Evolutionary conservation across 64 coral and sea anemone genomes (phyloP), one percentile per base, ranked within the genome.

Genomic region (Exaiptasia diaphana): DNA sequence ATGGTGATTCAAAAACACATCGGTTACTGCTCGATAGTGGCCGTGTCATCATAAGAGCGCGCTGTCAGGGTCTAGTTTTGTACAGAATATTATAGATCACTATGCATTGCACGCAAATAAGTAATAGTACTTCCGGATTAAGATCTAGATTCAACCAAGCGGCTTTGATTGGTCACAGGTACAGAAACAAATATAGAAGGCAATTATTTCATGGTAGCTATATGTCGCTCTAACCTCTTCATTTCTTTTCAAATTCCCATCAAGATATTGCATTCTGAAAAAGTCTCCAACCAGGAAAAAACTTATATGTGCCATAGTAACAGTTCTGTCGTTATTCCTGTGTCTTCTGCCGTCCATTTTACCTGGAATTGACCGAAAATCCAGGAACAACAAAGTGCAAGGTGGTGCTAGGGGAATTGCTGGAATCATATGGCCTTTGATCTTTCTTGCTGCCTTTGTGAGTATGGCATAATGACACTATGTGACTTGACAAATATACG

Each of bases 401-500:
- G 90, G 90, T 22, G 90, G 84, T 17, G 90, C 90, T 2, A 83
- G 38, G 24, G 90, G 90, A 1, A 9, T 68, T 2, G 90, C 77
- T 53, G 79, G 84, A 82, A 50, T 93, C 18, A 70, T 93, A 18
- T 93, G 90, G 90, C 90, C 90, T 70, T 38, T 88, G 10, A 80
- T 68, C 40, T 88, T 88, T 41, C 87, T 93, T 77, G 23, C 88
- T 41, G 84, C 58, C 60, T 88, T 88, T 88, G 90, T 93, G 77
- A 83, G 90, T 93, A 41, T 42, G n/a, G 3, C 57, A 23, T 62
- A 8, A 62, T 62, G 6, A 46, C 43, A 46, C 15, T 46, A 8
- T 46, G 6, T 7, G 6, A 46, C 15, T 46, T 7, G 15, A 46
- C 15, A 46, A 46, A 46, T 46, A 46, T 7, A 46, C 15, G 6